phyloP scores from a whole-genome alignment of 2,113 vertebrate species.

The Xerus inauris region DNA sequence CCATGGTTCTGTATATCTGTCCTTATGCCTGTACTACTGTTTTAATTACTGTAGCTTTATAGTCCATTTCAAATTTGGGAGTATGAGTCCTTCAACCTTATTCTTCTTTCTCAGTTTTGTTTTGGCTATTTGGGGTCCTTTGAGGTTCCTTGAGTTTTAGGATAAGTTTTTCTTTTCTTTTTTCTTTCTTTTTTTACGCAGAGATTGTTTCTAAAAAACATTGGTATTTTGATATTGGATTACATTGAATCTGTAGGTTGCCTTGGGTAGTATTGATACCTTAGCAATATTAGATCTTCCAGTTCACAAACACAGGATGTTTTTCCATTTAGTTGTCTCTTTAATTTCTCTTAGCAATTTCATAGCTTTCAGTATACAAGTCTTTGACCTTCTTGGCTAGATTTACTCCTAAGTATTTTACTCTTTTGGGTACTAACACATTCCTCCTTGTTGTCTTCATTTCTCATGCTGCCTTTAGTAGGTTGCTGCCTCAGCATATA shows the following conservation, averaged over 20 bases:
- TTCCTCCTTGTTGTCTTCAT: background rate
- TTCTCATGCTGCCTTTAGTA: background rate
- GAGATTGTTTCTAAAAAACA: background rate
- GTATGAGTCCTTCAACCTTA: background rate
- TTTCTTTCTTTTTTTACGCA: no score
- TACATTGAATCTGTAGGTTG: background rate
- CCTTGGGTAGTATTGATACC: background rate
- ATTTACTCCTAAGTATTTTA: background rate
- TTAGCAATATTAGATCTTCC: background rate
- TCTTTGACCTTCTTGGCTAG: background rate
- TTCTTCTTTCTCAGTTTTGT: conserved; percentile 17
- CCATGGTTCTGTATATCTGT: background rate
- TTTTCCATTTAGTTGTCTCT: background rate
- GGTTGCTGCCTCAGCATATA: background rate
- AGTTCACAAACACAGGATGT: background rate
- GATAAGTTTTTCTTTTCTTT: background rate
- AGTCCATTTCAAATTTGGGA: no score
- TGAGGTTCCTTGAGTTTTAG: conserved; percentile 6
- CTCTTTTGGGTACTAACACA: background rate
- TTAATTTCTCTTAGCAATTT: background rate
- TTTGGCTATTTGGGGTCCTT: background rate
- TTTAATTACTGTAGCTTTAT: no score
- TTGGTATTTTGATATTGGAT: background rate
- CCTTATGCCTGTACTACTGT: background rate
- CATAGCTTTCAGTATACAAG: background rate